Conservation (phyloP, 2,888 invertebrate genomes). For the Tetheella fluctuosa region DNA sequence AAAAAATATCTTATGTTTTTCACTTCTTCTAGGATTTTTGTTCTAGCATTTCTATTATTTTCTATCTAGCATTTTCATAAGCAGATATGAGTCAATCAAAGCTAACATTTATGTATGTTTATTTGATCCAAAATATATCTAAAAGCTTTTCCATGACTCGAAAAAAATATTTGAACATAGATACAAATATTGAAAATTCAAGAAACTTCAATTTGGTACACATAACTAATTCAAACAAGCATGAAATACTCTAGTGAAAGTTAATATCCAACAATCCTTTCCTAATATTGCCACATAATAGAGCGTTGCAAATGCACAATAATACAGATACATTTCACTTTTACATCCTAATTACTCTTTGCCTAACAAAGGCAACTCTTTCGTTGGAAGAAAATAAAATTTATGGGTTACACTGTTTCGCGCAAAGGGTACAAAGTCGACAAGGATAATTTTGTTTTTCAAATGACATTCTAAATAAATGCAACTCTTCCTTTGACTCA, state of each 20-base stretch:
- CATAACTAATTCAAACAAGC: conserved; percentile 15
- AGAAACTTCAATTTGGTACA: background rate
- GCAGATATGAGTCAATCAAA: no score
- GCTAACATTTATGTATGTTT: no score
- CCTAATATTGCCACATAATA: conserved; percentile 45
- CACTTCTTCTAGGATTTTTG: no score
- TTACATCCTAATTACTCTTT: conserved; percentile 79
- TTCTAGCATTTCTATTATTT: no score
- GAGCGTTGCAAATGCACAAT: conserved; percentile 62
- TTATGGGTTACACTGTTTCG: conserved; percentile 67
- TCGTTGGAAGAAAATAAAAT: conserved; percentile 59
- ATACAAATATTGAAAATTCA: background rate
- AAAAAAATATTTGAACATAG: background rate
- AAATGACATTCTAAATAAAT: conserved; percentile 64
- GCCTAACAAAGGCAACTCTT: conserved; percentile 58
- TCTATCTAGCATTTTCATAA: no score
- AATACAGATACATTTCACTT: conserved; percentile 75
- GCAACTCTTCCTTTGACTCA: conserved; percentile 71
- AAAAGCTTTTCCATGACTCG: background rate
- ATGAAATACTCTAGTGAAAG: conserved; percentile 69
- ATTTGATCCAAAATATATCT: background rate
- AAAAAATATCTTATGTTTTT: no score
- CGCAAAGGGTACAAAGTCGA: conserved; percentile 57
- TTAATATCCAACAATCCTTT: conserved; percentile 54
- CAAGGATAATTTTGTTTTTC: conserved; percentile 49